Conservation (phyloP, 1,140 invertebrate genomes). For the Caenorhabditis latens region DNA sequence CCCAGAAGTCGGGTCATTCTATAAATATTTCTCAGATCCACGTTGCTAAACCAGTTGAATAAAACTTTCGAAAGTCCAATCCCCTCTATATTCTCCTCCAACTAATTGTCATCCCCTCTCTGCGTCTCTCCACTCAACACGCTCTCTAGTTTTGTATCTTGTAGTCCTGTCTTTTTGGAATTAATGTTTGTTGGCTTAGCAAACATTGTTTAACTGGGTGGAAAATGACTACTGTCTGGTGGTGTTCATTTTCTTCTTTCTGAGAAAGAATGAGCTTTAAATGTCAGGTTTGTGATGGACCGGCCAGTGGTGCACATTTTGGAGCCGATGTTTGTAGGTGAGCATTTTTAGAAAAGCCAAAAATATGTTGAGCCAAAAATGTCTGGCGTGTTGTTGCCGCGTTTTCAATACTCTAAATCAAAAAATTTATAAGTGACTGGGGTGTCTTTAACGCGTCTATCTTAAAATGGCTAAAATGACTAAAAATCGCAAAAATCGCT, state of each 20-base stretch:
- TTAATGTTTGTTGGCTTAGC: background rate
- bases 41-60: background rate
- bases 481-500: too few relatives aligned
- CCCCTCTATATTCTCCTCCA: background rate
- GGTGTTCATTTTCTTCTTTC: background rate
- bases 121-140: background rate
- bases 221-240: background rate
- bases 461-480: too few relatives aligned
- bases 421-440: too few relatives aligned
- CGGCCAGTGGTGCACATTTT: background rate
- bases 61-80: background rate
- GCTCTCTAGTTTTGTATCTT: constrained; percentile 13
- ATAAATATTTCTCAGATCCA: background rate
- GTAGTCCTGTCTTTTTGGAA: background rate
- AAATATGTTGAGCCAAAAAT: too few relatives aligned
- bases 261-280: background rate
- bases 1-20: background rate
- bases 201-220: background rate
- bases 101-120: background rate
- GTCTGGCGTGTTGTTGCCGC: too few relatives aligned
- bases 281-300: background rate
- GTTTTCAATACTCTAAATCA: too few relatives aligned
- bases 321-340: constrained; percentile 5
- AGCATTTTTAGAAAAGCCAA: background rate
- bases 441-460: too few relatives aligned